These are phyloP conservation scores for Anser cygnoides DNA, from an alignment of 2,113 vertebrate genomes.

Conservation along the genomic window DNA sequence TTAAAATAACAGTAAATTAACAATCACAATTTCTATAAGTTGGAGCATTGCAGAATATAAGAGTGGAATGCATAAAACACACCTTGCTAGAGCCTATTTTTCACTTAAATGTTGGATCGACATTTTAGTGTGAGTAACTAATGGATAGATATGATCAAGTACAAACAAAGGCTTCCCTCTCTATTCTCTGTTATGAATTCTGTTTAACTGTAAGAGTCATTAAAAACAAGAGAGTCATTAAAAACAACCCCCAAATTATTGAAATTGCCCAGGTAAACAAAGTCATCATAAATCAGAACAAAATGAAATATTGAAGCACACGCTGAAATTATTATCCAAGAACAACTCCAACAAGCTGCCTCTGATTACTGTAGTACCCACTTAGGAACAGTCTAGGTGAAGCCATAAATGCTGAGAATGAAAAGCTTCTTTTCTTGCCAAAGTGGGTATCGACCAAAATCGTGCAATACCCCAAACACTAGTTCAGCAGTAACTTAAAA, in stretches of 20 bases:
- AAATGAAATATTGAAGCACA: not conserved
- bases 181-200: not conserved
- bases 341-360: not conserved
- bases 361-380: not conserved
- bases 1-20: not conserved
- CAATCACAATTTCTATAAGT: not conserved
- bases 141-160: not conserved
- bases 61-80: not conserved
- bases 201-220: not conserved
- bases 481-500: not conserved
- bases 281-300: not conserved
- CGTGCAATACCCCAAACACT: not conserved
- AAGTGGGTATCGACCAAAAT: not conserved
- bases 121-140: not conserved
- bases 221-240: not conserved
- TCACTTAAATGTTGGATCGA: not conserved
- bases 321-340: slow-evolving; percentile 1
- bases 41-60: not conserved
- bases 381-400: not conserved
- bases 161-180: not conserved
- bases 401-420: not conserved
- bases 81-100: not conserved
- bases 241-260: not conserved
- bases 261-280: not conserved
- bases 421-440: not conserved